These are phyloP conservation scores for Phengaris alcon DNA, from an alignment of 2,888 invertebrate genomes.

Conservation along the genomic window DNA sequence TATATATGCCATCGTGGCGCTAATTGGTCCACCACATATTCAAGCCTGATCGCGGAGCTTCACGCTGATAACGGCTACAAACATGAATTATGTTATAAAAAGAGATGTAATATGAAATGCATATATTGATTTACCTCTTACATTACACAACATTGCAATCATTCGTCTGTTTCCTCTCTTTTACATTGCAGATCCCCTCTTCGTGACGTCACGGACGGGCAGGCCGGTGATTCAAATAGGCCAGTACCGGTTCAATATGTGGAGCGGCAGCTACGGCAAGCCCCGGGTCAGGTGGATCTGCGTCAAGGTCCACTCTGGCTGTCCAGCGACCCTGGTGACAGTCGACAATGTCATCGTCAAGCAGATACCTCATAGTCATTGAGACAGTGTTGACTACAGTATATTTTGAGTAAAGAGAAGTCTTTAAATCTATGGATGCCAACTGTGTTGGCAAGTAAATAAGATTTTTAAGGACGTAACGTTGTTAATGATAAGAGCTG, in stretches of 20 bases:
- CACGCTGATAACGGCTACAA: no score
- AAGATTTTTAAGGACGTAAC: no score
- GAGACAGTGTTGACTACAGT: constrained; percentile 23
- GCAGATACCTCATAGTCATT: constrained; percentile 55
- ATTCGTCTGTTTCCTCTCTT: constrained; percentile 1
- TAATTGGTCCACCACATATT: no score
- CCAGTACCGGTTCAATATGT: constrained; percentile 52
- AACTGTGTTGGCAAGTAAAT: no score
- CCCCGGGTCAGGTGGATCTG: constrained; percentile 52
- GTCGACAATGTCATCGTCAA: constrained; percentile 49
- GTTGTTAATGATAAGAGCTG: no score
- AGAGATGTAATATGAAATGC: no score
- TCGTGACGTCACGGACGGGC: constrained; percentile 49
- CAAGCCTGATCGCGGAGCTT: no score
- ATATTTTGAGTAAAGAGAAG: neutral
- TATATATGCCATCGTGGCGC: no score
- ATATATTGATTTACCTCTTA: no score
- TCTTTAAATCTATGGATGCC: neutral
- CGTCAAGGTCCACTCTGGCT: constrained; percentile 49
- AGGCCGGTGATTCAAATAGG: constrained; percentile 55
- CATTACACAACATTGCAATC: no score
- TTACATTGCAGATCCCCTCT: constrained; percentile 40
- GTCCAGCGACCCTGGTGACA: constrained; percentile 53
- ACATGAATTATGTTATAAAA: no score
- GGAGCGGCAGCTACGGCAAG: constrained; percentile 49